Percentiles rank a stretch among this genome's conserved stretches.
These are phyloP conservation scores for Gryon sp. DNA, from an alignment of 1,140 invertebrate genomes.

Conservation along the genomic window DNA sequence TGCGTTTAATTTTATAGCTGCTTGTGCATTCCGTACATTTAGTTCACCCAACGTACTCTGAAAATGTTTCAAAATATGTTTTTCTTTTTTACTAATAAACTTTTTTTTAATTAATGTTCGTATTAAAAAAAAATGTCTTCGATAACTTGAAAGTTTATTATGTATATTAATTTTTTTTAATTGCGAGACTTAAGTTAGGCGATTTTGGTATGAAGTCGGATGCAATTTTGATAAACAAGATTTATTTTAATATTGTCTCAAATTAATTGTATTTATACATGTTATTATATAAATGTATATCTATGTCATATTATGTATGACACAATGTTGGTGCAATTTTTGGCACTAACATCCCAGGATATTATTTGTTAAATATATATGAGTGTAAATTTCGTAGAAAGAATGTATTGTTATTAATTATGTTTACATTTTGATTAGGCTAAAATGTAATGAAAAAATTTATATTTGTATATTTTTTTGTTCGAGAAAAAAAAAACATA, in stretches of 20 bases:
- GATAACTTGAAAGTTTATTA: conserved; percentile 12
- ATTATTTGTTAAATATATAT: conserved; percentile 7
- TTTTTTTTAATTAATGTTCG: background rate
- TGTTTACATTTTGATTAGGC: conserved; percentile 1
- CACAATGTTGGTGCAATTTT: conserved; percentile 14
- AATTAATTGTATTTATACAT: conserved; percentile 32
- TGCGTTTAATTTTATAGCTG: conserved; percentile 24
- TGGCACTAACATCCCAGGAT: background rate
- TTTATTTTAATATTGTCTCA: conserved; percentile 19
- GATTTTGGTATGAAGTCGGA: background rate
- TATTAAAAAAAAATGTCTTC: no score
- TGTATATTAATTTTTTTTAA: background rate
- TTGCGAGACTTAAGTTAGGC: conserved; percentile 1
- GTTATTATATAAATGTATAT: conserved; percentile 31
- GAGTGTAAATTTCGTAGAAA: background rate
- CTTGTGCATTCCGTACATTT: conserved; percentile 39
- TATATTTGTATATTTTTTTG: conserved; percentile 1
- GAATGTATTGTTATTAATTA: conserved; percentile 9
- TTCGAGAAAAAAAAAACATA: no score
- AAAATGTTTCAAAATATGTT: no score
- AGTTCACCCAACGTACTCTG: conserved; percentile 1
- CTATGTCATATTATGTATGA: conserved; percentile 27
- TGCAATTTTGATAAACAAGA: conserved; percentile 4
- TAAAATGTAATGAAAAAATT: conserved; percentile 10
- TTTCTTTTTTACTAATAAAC: no score